Percentiles rank a stretch among this genome's conserved stretches.
These are phyloP conservation scores for Stegastes partitus DNA, from an alignment of 2,113 vertebrate genomes.

Conservation along the genomic window DNA sequence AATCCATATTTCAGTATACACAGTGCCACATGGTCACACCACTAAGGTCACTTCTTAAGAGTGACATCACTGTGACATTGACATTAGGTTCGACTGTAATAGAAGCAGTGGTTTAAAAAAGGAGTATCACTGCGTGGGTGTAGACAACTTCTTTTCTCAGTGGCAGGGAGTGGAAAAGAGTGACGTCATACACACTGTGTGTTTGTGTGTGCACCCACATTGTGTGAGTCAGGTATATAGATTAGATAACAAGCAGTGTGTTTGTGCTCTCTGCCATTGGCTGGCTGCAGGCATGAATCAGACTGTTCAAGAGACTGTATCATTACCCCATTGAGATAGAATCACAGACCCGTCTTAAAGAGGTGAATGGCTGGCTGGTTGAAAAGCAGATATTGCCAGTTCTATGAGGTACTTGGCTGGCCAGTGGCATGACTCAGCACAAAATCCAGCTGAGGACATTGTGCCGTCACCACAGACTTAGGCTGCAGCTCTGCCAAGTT, in stretches of 20 bases:
- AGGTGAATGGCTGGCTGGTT: constrained; percentile 34
- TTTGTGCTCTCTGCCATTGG: constrained; percentile 51
- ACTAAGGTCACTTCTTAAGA: constrained; percentile 9
- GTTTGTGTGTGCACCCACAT: constrained; percentile 56
- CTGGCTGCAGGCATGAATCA: constrained; percentile 57
- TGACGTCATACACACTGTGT: constrained; percentile 64
- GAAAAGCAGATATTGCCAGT: constrained; percentile 23
- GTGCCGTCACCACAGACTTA: constrained; percentile 13
- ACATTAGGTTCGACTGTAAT: constrained; percentile 18
- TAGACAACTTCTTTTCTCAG: constrained; percentile 28
- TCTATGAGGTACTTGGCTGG: constrained; percentile 33
- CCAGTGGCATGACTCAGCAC: constrained; percentile 39
- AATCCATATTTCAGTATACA: constrained; percentile 13
- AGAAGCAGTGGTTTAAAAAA: constrained; percentile 17
- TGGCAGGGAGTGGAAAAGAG: constrained; percentile 53
- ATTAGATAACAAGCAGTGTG: constrained; percentile 70
- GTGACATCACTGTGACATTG: constrained; percentile 30
- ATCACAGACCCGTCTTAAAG: constrained; percentile 47
- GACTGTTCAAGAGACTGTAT: constrained; percentile 54
- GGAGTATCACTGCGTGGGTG: constrained; percentile 29
- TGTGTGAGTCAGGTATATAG: constrained; percentile 73
- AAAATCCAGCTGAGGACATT: constrained; percentile 27
- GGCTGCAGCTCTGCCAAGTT: constrained; percentile 13
- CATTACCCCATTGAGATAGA: constrained; percentile 56
- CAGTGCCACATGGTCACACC: constrained; percentile 11